Conservation (phyloP, 1,140 invertebrate genomes). For the Leptoteleia sp. region DNA sequence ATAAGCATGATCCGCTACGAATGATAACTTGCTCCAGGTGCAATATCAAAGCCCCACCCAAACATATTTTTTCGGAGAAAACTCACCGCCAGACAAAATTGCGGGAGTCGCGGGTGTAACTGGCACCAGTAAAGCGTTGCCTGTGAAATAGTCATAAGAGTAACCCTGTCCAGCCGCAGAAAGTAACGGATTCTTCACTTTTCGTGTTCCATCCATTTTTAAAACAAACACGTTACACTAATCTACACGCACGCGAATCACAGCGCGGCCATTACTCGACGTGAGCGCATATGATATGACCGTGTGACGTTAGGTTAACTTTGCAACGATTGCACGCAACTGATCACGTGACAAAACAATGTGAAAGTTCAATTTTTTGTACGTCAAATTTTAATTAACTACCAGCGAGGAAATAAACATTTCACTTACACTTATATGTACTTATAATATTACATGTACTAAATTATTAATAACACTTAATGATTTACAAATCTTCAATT, state of each 20-base stretch:
- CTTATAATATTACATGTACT: no score
- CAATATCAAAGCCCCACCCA: conserved; percentile 64
- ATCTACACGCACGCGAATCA: conserved; percentile 36
- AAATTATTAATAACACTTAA: no score
- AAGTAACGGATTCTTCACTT: conserved; percentile 78
- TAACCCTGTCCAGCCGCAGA: conserved; percentile 77
- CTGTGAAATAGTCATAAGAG: conserved; percentile 74
- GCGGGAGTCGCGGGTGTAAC: conserved; percentile 76
- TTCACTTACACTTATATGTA: no score
- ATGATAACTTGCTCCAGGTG: conserved; percentile 18
- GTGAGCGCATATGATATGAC: conserved; percentile 7
- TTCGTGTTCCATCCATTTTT: conserved; percentile 73
- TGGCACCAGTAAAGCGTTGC: conserved; percentile 76
- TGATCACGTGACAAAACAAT: conserved; percentile 47
- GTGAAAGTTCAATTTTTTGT: conserved; percentile 11
- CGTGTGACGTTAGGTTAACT: conserved; percentile 37
- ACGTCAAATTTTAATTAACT: no score
- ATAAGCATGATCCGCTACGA: neutral
- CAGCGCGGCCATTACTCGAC: conserved; percentile 66
- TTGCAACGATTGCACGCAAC: neutral
- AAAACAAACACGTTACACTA: conserved; percentile 50
- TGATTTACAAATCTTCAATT: no score
- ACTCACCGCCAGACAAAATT: conserved; percentile 76
- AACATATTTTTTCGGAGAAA: conserved; percentile 39
- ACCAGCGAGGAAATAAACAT: no score